Evolutionary conservation across 2,797 vertebrate species (phyloP), one percentile per base, ranked within the genome.

Genomic region (Malacoctenus gilli): DNA sequence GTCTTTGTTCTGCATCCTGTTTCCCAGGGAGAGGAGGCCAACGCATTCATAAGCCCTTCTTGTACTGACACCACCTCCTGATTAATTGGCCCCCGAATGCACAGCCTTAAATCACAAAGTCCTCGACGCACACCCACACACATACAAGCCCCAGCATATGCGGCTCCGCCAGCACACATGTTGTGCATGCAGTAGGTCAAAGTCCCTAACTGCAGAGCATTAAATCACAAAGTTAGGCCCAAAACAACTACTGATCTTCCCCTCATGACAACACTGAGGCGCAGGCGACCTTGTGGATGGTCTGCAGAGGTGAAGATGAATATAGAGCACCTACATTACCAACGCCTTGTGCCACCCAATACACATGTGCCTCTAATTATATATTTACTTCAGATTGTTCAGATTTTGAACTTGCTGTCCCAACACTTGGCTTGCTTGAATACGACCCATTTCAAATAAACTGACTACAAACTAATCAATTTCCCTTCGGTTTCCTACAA

Each of bases 31-130:
- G 54, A 70, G 39, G 9, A n/a, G 9, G 50, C 49, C 52, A 72
- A 58, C 55, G 41, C 48, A 42, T 68, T 59, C 58, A 59, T 54
- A 53, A 79, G 62, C 52, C 47, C 40, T 61, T 75, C 64, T 85
- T 22, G 31, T 23, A 28, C 51, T 77, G 67, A 76, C 76, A 80
- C 43, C 18, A 25, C 35, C 3, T 2, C 34, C 56, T 83, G 74
- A 87, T 84, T 84, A 85, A 82, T 77, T 82, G 68, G 72, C 41
- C 72, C 63, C 72, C 59, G 70, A 73, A 61, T 68, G 56, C 61
- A 65, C 15, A 49, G 64, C 51, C 59, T 82, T 80, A 75, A 74
- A 79, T 85, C 56, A 66, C 64, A 51, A 46, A 60, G 59, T 68
- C 40, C 41, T 23, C 3, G 56, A 56, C 22, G 37, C 32, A 71